A percentile compares a stretch with the other conserved stretches of the same genome.
Conservation (phyloP, 2,888 invertebrate species). For the Graphium colonna region DNA sequence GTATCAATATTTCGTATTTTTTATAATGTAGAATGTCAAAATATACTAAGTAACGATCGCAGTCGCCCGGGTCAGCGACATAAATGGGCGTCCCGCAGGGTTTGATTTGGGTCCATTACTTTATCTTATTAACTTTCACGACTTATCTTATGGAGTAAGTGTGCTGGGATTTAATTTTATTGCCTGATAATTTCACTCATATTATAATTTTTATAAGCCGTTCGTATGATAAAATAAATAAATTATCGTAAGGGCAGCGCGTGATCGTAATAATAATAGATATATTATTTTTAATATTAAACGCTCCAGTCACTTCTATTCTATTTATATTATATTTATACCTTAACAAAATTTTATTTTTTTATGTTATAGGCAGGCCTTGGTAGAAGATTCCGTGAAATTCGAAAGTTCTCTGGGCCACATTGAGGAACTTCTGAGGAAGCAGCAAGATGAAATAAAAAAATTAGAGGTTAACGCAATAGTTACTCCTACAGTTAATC, state of each 20-base stretch:
- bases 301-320: no score
- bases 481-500: no score
- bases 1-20: neutral
- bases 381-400: conserved; percentile 85
- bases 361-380: conserved; percentile 66
- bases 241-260: no score
- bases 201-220: no score
- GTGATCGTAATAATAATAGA: no score
- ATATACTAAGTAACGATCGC: neutral
- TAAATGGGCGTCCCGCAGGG: neutral
- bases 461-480: no score
- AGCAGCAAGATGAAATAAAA: conserved; percentile 87
- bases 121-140: neutral
- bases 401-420: conserved; percentile 86
- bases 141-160: neutral
- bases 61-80: neutral
- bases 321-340: no score
- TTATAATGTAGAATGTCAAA: neutral
- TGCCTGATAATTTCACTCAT: neutral
- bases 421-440: conserved; percentile 83
- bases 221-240: no score
- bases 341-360: no score
- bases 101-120: neutral
- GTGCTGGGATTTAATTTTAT: neutral
- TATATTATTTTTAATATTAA: no score